phyloP scores from a whole-genome alignment of 2,113 vertebrate species.

The Nettapus auritus region DNA sequence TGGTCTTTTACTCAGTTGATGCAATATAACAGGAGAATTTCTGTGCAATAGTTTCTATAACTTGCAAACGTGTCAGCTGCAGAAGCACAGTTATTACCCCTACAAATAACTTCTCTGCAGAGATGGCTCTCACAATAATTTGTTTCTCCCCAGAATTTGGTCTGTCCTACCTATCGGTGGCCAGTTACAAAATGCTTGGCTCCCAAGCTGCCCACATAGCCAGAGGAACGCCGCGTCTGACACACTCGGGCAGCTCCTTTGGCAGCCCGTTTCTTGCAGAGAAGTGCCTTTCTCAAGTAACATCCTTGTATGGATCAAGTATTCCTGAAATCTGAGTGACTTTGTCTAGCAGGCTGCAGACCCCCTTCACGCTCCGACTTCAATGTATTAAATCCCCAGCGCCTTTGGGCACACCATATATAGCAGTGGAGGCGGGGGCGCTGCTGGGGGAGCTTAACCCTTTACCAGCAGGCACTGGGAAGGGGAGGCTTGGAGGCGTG shows the following conservation, averaged over 20 bases:
- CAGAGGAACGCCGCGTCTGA: neutral
- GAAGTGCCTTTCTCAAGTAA: conserved; percentile 65
- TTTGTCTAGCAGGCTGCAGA: conserved; percentile 68
- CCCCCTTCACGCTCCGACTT: conserved; percentile 66
- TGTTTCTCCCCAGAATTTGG: neutral
- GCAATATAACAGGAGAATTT: neutral
- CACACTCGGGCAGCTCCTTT: neutral
- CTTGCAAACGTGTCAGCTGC: neutral
- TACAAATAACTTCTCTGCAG: neutral
- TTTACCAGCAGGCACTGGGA: neutral
- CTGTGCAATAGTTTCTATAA: neutral
- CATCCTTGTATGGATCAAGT: conserved; percentile 58
- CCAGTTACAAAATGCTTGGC: neutral
- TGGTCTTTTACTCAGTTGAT: neutral
- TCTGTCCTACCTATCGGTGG: neutral
- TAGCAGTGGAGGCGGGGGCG: conserved; percentile 41
- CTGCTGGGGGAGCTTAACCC: conserved; percentile 43
- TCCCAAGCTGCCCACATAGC: neutral
- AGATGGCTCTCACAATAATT: neutral
- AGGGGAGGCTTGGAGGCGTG: neutral
- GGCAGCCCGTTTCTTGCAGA: neutral
- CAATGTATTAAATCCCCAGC: conserved; percentile 65
- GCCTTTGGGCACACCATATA: conserved; percentile 62
- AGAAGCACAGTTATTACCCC: neutral
- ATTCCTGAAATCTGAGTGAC: conserved; percentile 71